phyloP scores from a whole-genome alignment of 35 echinoderm and acorn worm genomes.

The Heliocidaris erythrogramma region DNA sequence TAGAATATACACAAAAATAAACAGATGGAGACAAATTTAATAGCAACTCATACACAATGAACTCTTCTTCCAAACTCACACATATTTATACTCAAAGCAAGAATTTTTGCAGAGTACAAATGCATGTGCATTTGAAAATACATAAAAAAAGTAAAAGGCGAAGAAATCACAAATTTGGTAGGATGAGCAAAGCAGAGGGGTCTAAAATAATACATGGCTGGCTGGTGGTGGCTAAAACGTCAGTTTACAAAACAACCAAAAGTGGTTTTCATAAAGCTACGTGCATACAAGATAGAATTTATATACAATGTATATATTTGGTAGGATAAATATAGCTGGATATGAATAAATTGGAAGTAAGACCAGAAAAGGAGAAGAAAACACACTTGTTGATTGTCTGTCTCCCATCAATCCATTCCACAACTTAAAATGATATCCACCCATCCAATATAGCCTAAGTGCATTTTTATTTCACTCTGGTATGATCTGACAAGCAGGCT shows the following conservation, averaged over 20 bases:
- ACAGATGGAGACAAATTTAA: too few relatives aligned
- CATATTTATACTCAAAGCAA: too few relatives aligned
- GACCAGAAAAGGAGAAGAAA: neutral
- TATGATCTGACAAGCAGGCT: constrained; percentile 8
- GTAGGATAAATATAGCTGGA: neutral
- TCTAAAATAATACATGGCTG: neutral
- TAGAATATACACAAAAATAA: too few relatives aligned
- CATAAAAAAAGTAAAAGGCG: too few relatives aligned
- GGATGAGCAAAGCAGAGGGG: neutral
- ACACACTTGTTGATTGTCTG: neutral
- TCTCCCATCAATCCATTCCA: neutral
- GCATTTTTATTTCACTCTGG: neutral
- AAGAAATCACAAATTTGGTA: too few relatives aligned
- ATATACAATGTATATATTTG: neutral
- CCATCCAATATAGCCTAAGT: constrained; percentile 1
- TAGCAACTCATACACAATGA: too few relatives aligned
- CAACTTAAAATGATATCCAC: neutral
- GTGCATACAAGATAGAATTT: neutral
- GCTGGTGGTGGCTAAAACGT: neutral
- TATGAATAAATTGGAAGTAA: neutral
- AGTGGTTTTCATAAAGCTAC: neutral
- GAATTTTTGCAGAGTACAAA: too few relatives aligned
- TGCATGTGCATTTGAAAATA: too few relatives aligned
- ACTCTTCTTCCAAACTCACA: too few relatives aligned
- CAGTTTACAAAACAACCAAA: neutral